A percentile compares a stretch with the other conserved stretches of the same genome.
These are phyloP conservation scores for Steinernema hermaphroditum DNA, from an alignment of 2,888 invertebrate species.

Conservation along the genomic window DNA sequence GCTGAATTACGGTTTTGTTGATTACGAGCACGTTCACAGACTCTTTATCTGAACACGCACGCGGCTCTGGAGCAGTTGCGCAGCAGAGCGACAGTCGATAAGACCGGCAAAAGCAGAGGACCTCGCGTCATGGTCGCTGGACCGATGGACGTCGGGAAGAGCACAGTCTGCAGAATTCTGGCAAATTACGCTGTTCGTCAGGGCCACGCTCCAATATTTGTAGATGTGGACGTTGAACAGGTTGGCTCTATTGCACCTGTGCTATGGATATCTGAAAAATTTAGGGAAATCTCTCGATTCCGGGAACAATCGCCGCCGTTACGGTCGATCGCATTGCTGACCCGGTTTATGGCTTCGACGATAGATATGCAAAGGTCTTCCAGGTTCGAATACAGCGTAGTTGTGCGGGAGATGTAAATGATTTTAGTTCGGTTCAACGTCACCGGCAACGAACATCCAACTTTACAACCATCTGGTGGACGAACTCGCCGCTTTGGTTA, in stretches of 20 bases:
- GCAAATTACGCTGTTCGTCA: conserved; percentile 92
- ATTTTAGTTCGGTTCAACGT: conserved; percentile 80
- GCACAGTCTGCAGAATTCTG: conserved; percentile 83
- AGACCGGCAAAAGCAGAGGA: conserved; percentile 39
- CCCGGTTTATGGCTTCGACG: conserved; percentile 91
- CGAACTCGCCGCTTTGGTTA: conserved; percentile 82
- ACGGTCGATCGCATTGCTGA: conserved; percentile 89
- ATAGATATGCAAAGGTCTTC: conserved; percentile 80
- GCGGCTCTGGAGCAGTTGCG: conserved; percentile 89
- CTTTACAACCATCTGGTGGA: conserved; percentile 83
- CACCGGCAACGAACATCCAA: conserved; percentile 78
- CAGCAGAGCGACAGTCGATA: conserved; percentile 72
- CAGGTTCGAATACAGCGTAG: no score
- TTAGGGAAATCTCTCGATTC: conserved; percentile 59
- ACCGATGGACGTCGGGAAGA: conserved; percentile 93
- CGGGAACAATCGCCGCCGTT: conserved; percentile 60
- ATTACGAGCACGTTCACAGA: conserved; percentile 37
- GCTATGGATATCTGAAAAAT: conserved; percentile 22
- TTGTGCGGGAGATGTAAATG: conserved; percentile 12
- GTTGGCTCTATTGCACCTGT: conserved; percentile 33
- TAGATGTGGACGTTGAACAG: conserved; percentile 93
- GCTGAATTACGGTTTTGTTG: conserved; percentile 20
- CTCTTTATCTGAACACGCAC: conserved; percentile 89
- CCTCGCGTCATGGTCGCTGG: conserved; percentile 68
- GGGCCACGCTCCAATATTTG: conserved; percentile 78